Evolutionary conservation across 1,140 invertebrate genomes (phyloP).

Genomic region (Myzus persicae): DNA sequence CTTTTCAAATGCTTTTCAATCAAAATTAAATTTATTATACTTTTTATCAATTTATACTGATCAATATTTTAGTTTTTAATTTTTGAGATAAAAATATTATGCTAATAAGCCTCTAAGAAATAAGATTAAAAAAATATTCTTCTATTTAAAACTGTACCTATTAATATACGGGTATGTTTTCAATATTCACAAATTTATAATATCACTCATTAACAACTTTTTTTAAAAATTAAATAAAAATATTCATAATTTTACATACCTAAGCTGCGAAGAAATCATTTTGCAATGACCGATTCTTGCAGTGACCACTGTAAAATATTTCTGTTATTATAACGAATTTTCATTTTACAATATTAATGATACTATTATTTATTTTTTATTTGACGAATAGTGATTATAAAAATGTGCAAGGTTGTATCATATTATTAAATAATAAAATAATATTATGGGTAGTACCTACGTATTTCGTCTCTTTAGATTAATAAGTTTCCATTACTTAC

Average conservation of each 20-base stretch:
- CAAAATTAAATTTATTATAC: neutral
- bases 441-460: neutral
- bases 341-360: neutral
- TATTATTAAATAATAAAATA: neutral
- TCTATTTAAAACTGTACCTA: too few species aligned
- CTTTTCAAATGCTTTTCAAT: neutral
- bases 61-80: neutral
- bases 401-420: neutral
- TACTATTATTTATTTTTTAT: neutral
- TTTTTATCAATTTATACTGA: too few species aligned
- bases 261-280: too few species aligned
- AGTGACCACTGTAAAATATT: too few species aligned
- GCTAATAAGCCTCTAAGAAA: neutral
- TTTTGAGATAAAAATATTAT: neutral
- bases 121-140: neutral
- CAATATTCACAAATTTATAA: too few species aligned
- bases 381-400: neutral
- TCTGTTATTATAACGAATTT: too few species aligned
- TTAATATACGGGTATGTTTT: too few species aligned
- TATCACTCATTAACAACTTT: too few species aligned
- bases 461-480: neutral
- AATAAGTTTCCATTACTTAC: neutral
- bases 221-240: too few species aligned
- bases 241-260: too few species aligned
- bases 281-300: too few species aligned